These are phyloP conservation scores for Agrochola macilenta DNA, from an alignment of 2,888 invertebrate genomes.

Conservation along the genomic window DNA sequence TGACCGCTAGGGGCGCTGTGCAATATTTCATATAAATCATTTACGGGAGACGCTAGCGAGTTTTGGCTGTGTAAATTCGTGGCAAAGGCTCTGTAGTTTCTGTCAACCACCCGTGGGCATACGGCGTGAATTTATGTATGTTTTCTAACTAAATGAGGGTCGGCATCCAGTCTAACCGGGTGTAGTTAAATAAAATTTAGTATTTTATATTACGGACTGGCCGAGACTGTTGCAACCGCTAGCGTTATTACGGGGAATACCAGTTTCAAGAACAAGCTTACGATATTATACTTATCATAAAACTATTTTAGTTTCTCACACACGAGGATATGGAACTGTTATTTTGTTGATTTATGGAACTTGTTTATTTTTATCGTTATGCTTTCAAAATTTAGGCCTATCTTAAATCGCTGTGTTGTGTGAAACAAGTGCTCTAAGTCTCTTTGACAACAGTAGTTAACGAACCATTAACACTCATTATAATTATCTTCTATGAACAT, in stretches of 20 bases:
- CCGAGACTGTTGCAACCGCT: slow-evolving; percentile 6
- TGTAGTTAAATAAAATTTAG: slow-evolving; percentile 8
- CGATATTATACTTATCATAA: background rate
- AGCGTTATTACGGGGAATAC: background rate
- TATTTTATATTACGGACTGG: slow-evolving; percentile 24
- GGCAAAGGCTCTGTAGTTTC: background rate
- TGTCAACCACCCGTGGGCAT: background rate
- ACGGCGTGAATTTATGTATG: background rate
- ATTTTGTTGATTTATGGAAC: background rate
- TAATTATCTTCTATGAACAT: background rate
- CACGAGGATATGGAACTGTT: slow-evolving; percentile 12
- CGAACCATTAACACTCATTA: background rate
- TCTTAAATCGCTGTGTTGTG: background rate
- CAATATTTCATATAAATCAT: no score
- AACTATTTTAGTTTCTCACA: slow-evolving; percentile 37
- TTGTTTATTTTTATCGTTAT: background rate
- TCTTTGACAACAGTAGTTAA: background rate
- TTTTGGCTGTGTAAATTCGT: no score
- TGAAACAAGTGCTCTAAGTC: background rate
- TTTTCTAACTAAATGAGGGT: slow-evolving; percentile 3
- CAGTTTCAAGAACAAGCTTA: slow-evolving; percentile 9
- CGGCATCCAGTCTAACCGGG: slow-evolving; percentile 11
- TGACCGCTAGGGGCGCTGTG: no score
- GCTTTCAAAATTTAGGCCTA: no score
- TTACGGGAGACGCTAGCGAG: no score